Base-by-base conservation (phyloP, 2,888 invertebrate genomes). In the Caenorhabditis drosophilae region DNA sequence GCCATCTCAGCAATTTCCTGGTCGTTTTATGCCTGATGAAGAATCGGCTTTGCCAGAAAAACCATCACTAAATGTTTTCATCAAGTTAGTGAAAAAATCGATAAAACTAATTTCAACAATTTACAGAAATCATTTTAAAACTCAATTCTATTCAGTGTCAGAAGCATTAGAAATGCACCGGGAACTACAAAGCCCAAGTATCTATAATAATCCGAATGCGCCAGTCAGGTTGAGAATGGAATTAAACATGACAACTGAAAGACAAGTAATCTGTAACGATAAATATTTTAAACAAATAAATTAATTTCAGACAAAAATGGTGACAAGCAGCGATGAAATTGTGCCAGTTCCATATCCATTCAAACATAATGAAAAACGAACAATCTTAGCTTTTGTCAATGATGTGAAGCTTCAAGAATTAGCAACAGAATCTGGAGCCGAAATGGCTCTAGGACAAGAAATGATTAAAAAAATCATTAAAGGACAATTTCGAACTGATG, bases 101-200 rank as follows among this genome's bases (percentile, higher is more conserved):
- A 31, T 27, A 15, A 27, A 11, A 25, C 1, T 23, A n/a, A 25
- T 54, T n/a, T n/a, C 4, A 16, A 15, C 11, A 18, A 42, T 53
- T 51, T 49, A 54, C 46, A 70, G 76, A 51, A 48, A 54, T 15
- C 48, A 66, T 23, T 75, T 80, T 50, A 86, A 87, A 66, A 87
- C 87, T 85, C 86, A 86, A 55, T 85, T 88, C 60, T 90, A 90
- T 85, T 85, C 89, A 0, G 88, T 92, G 1, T 86, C 87, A 16
- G 91, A 92, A 77, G 93, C 92, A 0, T 87, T 94, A 15, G 85
- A 88, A 66, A 89, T 89, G 58, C 91, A 92, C 78, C 88, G 90
- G 46, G 91, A 93, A 84, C 89, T 89, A 0, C 91, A 64, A 44
- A 51, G 48, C 83, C 91, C 92, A 0, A 88, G 90, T 1, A 90